A percentile compares a stretch with the other conserved stretches of the same genome.
Conservation (phyloP, 2,888 invertebrate species). For the Patella caerulea region DNA sequence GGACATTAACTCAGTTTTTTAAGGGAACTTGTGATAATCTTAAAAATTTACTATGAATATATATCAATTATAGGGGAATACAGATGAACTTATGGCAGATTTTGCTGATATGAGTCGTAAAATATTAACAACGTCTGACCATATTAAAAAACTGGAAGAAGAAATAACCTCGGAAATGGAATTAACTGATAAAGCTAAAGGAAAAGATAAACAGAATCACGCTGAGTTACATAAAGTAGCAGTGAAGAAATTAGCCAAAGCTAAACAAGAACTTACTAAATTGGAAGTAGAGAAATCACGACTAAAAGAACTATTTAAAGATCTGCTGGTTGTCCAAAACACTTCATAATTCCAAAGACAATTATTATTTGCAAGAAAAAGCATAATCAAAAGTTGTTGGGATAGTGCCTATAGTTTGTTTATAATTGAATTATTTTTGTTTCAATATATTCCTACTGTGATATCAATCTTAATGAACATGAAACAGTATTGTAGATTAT, state of each 20-base stretch:
- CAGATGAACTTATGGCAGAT: conserved; percentile 59
- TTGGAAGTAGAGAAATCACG: conserved; percentile 53
- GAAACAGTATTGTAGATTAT: too few relatives aligned
- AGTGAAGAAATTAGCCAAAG: conserved; percentile 37
- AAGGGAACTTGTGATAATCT: too few relatives aligned
- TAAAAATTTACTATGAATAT: conserved; percentile 17
- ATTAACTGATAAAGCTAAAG: conserved; percentile 41
- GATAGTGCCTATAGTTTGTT: too few relatives aligned
- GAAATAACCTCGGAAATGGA: conserved; percentile 49
- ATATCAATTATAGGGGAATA: conserved; percentile 49
- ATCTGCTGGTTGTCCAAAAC: conserved; percentile 19
- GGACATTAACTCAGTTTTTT: neutral
- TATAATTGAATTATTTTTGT: too few relatives aligned
- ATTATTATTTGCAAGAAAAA: too few relatives aligned
- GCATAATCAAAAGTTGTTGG: too few relatives aligned
- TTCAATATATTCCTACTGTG: too few relatives aligned
- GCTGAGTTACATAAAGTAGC: conserved; percentile 35
- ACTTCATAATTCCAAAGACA: too few relatives aligned
- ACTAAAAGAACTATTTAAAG: conserved; percentile 45
- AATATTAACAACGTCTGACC: conserved; percentile 47
- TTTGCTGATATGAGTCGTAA: conserved; percentile 54
- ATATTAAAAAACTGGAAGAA: conserved; percentile 45
- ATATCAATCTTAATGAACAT: too few relatives aligned
- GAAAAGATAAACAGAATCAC: conserved; percentile 37
- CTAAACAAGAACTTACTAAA: conserved; percentile 43